A percentile compares a stretch with the other conserved stretches of the same genome.
Conservation (phyloP, 2,888 invertebrate species). For the Disparrhopalites patrizii region DNA sequence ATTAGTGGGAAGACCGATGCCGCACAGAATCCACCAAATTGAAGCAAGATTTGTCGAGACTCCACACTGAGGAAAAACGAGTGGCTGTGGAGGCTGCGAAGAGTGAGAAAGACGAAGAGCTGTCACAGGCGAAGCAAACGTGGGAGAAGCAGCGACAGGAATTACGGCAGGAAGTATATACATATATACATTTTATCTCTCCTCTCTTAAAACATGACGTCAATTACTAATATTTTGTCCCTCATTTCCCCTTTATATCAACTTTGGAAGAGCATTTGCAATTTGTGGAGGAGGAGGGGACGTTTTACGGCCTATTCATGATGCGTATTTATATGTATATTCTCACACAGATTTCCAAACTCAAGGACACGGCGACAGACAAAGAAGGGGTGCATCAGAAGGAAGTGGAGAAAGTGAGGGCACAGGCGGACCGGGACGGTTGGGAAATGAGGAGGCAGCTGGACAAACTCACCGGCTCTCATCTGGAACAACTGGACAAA, state of each 20-base stretch:
- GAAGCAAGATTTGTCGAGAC: conserved; percentile 61
- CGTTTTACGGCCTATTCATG: too few relatives aligned
- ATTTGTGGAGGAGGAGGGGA: too few relatives aligned
- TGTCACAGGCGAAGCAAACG: conserved; percentile 56
- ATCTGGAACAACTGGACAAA: conserved; percentile 68
- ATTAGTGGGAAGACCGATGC: conserved; percentile 62
- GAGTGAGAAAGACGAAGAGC: conserved; percentile 59
- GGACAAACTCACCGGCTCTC: conserved; percentile 69
- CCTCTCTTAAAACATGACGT: neutral
- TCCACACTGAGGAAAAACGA: conserved; percentile 60
- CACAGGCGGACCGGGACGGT: conserved; percentile 65
- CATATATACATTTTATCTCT: neutral
- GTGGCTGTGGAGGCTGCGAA: conserved; percentile 59
- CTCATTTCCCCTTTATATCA: neutral
- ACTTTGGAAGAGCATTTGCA: neutral
- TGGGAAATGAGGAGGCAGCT: conserved; percentile 66
- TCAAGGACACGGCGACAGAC: conserved; percentile 63
- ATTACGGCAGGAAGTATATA: conserved; percentile 56
- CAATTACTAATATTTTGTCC: too few relatives aligned
- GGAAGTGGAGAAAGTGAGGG: conserved; percentile 61
- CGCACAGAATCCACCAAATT: conserved; percentile 62
- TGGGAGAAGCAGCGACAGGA: conserved; percentile 57
- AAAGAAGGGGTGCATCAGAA: conserved; percentile 59
- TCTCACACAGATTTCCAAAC: conserved; percentile 60
- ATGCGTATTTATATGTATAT: too few relatives aligned